Evolutionary conservation across 2,797 vertebrate species (phyloP).

Genomic region (Sardinella longiceps): DNA sequence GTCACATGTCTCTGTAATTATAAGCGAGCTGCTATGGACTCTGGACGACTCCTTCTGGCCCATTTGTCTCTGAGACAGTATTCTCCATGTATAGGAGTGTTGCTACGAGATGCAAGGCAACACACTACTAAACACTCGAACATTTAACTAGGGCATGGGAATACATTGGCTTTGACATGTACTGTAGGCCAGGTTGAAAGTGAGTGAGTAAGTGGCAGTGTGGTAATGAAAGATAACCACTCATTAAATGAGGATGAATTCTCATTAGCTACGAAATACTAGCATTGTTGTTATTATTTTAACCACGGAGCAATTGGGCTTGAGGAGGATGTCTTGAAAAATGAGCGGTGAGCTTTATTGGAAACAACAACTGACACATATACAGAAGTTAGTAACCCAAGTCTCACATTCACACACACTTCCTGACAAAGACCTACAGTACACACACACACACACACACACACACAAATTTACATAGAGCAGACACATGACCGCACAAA

Average conservation of each 20-base stretch:
- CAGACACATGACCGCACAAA: conserved; percentile 15
- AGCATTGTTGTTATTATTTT: neutral
- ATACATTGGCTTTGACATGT: neutral
- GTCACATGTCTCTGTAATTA: conserved; percentile 4
- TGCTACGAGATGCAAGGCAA: neutral
- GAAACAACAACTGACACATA: conserved; percentile 20
- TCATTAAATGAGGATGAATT: neutral
- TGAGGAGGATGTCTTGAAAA: neutral
- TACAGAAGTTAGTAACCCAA: neutral
- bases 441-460: neutral
- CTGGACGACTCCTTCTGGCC: neutral
- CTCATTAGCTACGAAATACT: neutral
- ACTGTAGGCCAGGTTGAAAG: neutral
- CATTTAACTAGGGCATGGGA: neutral
- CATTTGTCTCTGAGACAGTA: neutral
- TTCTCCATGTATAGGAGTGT: neutral
- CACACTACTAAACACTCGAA: neutral
- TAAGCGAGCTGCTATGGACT: neutral
- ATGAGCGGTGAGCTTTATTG: conserved; percentile 14
- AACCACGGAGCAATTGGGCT: neutral
- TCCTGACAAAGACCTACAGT: neutral
- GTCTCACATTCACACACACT: neutral
- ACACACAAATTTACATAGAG: neutral
- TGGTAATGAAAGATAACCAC: no score
- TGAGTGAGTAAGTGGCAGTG: neutral